Evolutionary conservation across 2,888 invertebrate species (phyloP).

Genomic region (Diarsia brunnea): DNA sequence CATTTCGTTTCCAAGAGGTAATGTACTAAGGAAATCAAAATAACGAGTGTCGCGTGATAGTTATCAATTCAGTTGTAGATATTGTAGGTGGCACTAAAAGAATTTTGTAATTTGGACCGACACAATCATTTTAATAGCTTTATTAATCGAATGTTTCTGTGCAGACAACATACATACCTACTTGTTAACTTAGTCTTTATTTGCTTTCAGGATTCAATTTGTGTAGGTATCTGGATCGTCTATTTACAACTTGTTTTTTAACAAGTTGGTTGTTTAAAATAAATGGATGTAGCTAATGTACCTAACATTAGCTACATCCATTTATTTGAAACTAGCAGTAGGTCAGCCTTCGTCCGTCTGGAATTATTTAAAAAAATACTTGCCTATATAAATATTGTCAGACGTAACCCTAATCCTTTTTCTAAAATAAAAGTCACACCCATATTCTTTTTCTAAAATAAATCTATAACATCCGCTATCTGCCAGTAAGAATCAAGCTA

Average conservation of each 20-base stretch:
- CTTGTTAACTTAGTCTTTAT: conserved; percentile 27
- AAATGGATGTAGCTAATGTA: too few species aligned
- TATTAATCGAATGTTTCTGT: conserved; percentile 63
- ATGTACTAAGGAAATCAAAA: conserved; percentile 86
- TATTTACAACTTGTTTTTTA: background rate
- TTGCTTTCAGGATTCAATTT: conserved; percentile 19
- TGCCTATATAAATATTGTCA: background rate
- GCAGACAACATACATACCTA: conserved; percentile 24
- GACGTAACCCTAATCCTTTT: too few species aligned
- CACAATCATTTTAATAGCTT: conserved; percentile 75
- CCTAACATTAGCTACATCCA: too few species aligned
- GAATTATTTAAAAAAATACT: background rate
- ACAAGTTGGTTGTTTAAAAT: background rate
- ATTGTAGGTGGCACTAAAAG: conserved; percentile 73
- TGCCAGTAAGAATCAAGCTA: background rate
- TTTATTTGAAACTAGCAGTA: background rate
- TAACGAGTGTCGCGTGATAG: conserved; percentile 84
- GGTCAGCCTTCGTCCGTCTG: background rate
- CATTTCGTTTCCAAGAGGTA: conserved; percentile 80
- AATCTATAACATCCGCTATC: background rate
- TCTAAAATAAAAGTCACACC: background rate
- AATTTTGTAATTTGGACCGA: conserved; percentile 78
- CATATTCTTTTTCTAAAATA: too few species aligned
- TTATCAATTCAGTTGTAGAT: conserved; percentile 74
- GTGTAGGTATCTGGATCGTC: background rate